Base-by-base conservation (phyloP, 2,888 invertebrate genomes). In the Apamea sordens region DNA sequence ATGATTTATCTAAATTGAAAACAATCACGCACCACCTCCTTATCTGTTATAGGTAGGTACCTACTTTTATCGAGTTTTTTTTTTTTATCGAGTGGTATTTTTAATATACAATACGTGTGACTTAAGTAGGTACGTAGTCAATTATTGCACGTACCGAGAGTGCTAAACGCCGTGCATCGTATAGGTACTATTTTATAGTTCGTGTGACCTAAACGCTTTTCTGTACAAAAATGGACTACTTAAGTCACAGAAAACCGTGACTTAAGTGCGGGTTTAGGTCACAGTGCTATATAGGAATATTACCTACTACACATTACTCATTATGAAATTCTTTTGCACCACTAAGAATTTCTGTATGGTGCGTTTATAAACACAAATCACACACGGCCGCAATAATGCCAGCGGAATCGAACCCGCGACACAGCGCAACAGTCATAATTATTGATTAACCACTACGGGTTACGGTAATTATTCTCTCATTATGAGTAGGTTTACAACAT, bases 1-100 rank as follows among this genome's bases (percentile, higher is more conserved):
- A 53, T 47, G 36, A 67, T 79, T 65, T 73, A 79, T 73, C 63
- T 73, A 69, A n/a, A n/a, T 70, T 84, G 59, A 76, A 84, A 84
- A 79, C 85, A 84, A 73, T 73, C 61, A 75, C 64, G 61, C 65
- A 73, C n/a, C 36, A 65, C n/a, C 50, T 21, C 8, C 10, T 75
- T 78, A 84, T 78, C 84, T 69, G 28, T 64, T 36, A 21, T 53
- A 28, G 18, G 21, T 67, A 84, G 0, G 10, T 56, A 18, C 70
- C 24, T 32, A 63, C 15, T 70, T 73, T 47, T 53, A 28, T 44
- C 18, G 41, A 74, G 44, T 41, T 79, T 56, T 44, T 47, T 36
- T 0, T 36, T 63, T 80, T 61, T n/a, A 50, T 41, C 36, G 28
- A 24, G 18, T 77, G 15, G 7, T 53, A 56, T 36, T 68, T 75